phyloP scores from a whole-genome alignment of 2,797 vertebrate genomes.

The Poecilia gillii region DNA sequence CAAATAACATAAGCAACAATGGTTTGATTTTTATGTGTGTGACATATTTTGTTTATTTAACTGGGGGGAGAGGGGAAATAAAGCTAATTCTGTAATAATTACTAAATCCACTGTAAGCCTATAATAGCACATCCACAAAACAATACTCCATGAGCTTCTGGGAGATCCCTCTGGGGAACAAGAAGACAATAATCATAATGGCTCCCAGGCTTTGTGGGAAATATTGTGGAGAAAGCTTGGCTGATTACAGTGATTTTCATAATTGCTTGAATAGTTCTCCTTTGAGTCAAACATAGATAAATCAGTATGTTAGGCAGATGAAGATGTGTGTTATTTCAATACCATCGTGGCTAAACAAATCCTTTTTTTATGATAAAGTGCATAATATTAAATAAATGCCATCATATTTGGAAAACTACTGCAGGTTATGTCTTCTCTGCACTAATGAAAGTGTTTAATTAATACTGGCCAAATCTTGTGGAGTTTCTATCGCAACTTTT shows the following conservation, averaged over 20 bases:
- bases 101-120: not conserved
- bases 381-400: not conserved
- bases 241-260: not conserved
- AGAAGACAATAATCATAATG: not conserved
- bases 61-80: too few species aligned
- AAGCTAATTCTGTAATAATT: not conserved
- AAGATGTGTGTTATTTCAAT: not conserved
- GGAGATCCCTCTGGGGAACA: not conserved
- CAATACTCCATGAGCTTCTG: not conserved
- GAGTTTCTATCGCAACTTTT: not conserved
- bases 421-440: not conserved
- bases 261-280: not conserved
- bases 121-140: not conserved
- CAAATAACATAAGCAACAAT: not conserved
- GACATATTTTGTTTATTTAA: not conserved
- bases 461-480: not conserved
- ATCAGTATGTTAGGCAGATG: not conserved
- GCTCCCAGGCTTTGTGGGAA: not conserved
- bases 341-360: not conserved
- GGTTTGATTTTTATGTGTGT: not conserved
- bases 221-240: not conserved
- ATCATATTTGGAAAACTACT: not conserved
- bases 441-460: not conserved
- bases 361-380: not conserved
- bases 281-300: conserved; percentile 3